Evolutionary conservation across 2,797 vertebrate species (phyloP), one percentile per base, ranked within the genome.

Genomic region (Sarcoramphus papa): DNA sequence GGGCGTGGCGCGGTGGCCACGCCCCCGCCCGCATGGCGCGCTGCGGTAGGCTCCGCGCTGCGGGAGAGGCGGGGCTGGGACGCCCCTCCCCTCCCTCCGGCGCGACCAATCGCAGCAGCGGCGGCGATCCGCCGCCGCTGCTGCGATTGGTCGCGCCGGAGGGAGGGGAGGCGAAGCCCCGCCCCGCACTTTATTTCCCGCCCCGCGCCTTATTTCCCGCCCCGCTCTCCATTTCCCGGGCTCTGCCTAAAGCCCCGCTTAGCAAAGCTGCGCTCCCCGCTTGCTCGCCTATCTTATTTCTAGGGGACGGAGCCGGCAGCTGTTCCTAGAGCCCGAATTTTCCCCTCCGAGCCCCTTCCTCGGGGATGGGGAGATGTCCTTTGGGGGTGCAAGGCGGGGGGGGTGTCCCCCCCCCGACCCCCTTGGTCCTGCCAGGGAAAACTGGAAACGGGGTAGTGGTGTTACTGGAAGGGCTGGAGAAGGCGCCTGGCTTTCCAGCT

Each of bases 21-120:
- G 65, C 88, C 91, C 85, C 82, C 93, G 94, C 91, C 89, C 88
- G 90, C 85, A 92, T 90, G 94, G 83, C 94, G 79, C 57, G 41
- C 63, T 4, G 30, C 63, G 65, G 10, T 92, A 47, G 85, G 91
- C 83, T 82, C 23, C 0, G 14, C 1, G 21, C 1, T 0, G 1
- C 0, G 14, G 4, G 19, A 5, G 33, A 43, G 57, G 9, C 17
- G 33, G 40, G 35, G 54, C 0, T 5, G 1, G 2, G 0, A 0
- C 1, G 40, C 63, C 4, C 51, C 88, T 3, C 95, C 90, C 70
- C 40, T n/a, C 4, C 7, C 24, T 1, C 28, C 4, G 0, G 1
- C 0, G 0, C 19, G 13, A 48, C 94, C 92, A 93, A 92, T 92
- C 56, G 69, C 62, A 48, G 59, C 23, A 2, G 33, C 2, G 62